Base-by-base conservation (phyloP, 1,140 invertebrate genomes). In the Ooceraea biroi region DNA sequence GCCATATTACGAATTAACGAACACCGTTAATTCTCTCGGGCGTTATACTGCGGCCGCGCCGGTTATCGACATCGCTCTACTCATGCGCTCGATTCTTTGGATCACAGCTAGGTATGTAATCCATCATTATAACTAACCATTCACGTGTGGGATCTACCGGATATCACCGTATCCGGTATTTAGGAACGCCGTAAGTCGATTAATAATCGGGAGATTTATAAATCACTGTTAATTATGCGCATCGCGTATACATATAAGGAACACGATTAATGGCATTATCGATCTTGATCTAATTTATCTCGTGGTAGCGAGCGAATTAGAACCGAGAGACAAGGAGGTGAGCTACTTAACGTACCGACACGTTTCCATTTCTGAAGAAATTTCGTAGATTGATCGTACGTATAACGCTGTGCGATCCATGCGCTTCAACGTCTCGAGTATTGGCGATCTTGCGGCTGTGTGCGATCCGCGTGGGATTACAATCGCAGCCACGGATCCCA, bases 21-120 rank as follows among this genome's bases (percentile, higher is more conserved):
- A 80, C 76, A 80, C 76, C 65, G 76, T 80, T 80, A 80, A 71
- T 80, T 71, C 76, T 69, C 50, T 30, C 65, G 76, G 76, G 76
- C 76, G 76, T 52, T n/a, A n/a, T 27, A 44, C 22, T 17, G 11
- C 50, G 68, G 50, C 12, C 36, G n/a, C n/a, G 12, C 46, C 61
- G 27, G 46, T 78, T 80, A 69, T 80, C 76, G 65, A 50, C 65
- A 57, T 19, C 50, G 36, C 36, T 77, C 61, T 10, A 55, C 36
- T 7, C 55, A 22, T n/a, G 12, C 50, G 48, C 36, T 78, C 65
- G 48, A 78, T 78, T 78, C 76, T 78, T 78, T 44, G 30, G 63
- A 68, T 46, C 74, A 10, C 22, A 2, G 36, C 22, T 41, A 41
- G 14, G 30, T 36, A 50, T 22, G 12, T 27, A 27, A 78, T 80